Evolutionary conservation across 2,797 vertebrate genomes (phyloP).

Genomic region (Chloroceryle amazona): DNA sequence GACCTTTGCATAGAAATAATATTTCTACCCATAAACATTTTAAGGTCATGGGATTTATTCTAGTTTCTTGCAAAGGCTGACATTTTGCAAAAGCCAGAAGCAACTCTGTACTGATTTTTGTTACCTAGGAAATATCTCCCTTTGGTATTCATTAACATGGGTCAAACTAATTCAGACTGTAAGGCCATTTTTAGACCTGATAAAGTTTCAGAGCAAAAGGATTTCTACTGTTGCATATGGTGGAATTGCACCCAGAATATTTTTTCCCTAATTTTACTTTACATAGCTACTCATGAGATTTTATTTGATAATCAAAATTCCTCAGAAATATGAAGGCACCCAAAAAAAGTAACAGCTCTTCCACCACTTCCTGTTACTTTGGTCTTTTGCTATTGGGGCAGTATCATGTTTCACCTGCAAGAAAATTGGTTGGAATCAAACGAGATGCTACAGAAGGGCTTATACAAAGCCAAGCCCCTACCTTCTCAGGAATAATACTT

Average conservation of each 20-base stretch:
- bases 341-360: background rate
- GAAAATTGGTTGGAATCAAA: background rate
- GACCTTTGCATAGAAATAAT: conserved; percentile 50
- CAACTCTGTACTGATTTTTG: conserved; percentile 21
- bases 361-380: background rate
- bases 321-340: background rate
- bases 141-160: conserved; percentile 40
- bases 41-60: conserved; percentile 57
- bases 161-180: conserved; percentile 30
- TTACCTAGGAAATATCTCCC: conserved; percentile 56
- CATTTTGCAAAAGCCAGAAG: conserved; percentile 62
- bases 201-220: background rate
- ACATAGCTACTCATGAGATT: background rate
- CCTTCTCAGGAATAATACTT: background rate
- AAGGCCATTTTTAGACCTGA: background rate
- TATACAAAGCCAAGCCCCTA: background rate
- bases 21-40: conserved; percentile 29
- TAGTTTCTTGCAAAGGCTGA: conserved; percentile 46
- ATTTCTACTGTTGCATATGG: background rate
- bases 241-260: background rate
- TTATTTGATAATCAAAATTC: background rate
- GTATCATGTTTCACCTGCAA: background rate
- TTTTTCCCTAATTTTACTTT: background rate
- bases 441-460: accelerated
- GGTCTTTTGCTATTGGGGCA: background rate